A percentile compares a stretch with the other conserved stretches of the same genome.
Evolutionary conservation across 2,888 invertebrate genomes (phyloP).

Genomic region (Pyrocoelia pectoralis): DNA sequence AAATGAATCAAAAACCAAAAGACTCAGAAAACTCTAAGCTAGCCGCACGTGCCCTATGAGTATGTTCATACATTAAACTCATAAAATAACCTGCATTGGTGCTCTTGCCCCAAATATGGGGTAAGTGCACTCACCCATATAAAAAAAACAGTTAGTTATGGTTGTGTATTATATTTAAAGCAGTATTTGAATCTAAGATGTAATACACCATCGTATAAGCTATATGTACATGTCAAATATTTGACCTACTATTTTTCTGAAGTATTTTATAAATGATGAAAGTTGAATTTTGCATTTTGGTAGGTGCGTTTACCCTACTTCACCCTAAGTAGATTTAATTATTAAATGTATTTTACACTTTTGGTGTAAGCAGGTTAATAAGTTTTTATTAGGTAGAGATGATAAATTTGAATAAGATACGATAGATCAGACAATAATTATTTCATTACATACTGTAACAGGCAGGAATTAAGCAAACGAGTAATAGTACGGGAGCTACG

Average conservation of each 20-base stretch:
- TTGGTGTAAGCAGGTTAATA: too few relatives aligned
- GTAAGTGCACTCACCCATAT: too few relatives aligned
- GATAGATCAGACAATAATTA: too few relatives aligned
- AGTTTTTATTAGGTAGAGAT: too few relatives aligned
- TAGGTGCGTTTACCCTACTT: conserved; percentile 1
- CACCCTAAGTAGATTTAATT: not conserved
- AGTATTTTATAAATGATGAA: not conserved
- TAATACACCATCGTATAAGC: not conserved
- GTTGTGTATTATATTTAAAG: not conserved
- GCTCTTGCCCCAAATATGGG: not conserved
- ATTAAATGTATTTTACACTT: too few relatives aligned
- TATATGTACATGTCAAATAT: not conserved
- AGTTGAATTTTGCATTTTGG: not conserved
- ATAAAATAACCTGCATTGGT: not conserved
- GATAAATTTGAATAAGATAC: too few relatives aligned
- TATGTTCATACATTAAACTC: too few relatives aligned
- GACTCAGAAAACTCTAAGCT: not conserved
- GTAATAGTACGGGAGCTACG: too few relatives aligned
- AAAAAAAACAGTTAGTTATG: not conserved
- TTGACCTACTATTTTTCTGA: not conserved
- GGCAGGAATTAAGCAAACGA: too few relatives aligned
- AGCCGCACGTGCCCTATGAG: not conserved
- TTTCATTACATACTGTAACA: too few relatives aligned
- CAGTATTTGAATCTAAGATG: not conserved
- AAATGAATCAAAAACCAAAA: not conserved